Base-by-base conservation (phyloP, 2,888 invertebrate genomes). In the Lasiommata megera region DNA sequence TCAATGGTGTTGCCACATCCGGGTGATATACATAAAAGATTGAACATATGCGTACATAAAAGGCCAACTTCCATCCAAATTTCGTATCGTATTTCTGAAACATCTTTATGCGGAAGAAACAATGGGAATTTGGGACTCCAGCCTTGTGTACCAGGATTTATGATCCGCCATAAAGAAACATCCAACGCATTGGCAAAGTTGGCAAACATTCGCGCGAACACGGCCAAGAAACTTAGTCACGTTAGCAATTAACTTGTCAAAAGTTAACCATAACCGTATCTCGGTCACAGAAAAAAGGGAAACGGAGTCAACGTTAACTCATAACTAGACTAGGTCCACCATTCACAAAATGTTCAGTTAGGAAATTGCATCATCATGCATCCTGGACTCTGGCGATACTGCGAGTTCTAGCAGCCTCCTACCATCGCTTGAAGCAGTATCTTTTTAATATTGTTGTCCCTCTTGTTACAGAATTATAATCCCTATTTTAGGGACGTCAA, bases 201-300 rank as follows among this genome's bases (percentile, higher is more conserved):
- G 64, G 69, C 68, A 64, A 61, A 58, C 65, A 54, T 44, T 43
- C 50, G 41, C 47, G 48, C 51, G 12, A 47, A 41, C 60, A 46
- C 46, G 50, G 68, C 68, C 68, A 67, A 68, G 62, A 64, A 70
- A 70, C 50, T 72, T 66, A 63, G 59, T 60, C 62, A 62, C 65
- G 60, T 66, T 59, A 61, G 62, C 66, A 67, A 72, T 73, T 71
- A 70, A 66, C 65, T 67, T 64, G 64, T 65, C 63, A 65, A 65
- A 64, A 64, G 29, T 46, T 31, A 31, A 46, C 46, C 47, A 61
- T 55, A 34, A 55, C 23, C 29, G 55, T 60, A 61, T 60, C 47
- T 66, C 54, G 56, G 58, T 60, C 54, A 62, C 46, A 38, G 14
- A 36, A 28, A 50, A 36, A 54, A n/a, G 23, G 18, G 5, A 16